Percentiles rank a stretch among this genome's conserved stretches.
phyloP scores from a whole-genome alignment of 2,113 vertebrate genomes.

The Cyphomyrus discorhynchus region DNA sequence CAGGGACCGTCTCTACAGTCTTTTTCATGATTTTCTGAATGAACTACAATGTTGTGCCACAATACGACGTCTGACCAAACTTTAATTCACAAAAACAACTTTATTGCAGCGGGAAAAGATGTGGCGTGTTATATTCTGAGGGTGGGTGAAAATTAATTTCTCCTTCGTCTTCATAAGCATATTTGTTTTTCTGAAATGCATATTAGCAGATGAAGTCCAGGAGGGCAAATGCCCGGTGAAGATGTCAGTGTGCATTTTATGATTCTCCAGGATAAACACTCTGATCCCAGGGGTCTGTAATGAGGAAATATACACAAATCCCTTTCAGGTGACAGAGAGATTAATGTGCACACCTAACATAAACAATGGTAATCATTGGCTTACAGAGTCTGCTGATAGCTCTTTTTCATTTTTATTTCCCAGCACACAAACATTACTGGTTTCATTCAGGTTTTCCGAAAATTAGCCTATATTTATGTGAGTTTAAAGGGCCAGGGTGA shows the following conservation, averaged over 20 bases:
- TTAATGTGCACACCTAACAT: not conserved
- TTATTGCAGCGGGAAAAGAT: not conserved
- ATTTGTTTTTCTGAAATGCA: not conserved
- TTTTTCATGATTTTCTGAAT: not conserved
- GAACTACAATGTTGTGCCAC: not conserved
- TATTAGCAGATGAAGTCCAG: not conserved
- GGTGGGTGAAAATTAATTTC: not conserved
- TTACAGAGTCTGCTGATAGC: not conserved
- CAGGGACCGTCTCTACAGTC: not conserved
- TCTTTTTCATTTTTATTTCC: not conserved
- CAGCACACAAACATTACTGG: not conserved
- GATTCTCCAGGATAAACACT: not conserved
- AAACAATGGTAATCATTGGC: not conserved
- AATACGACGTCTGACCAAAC: not conserved
- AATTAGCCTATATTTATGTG: not conserved
- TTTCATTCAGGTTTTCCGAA: not conserved
- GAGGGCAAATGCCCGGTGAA: not conserved
- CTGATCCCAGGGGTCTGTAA: not conserved
- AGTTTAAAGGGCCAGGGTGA: not conserved
- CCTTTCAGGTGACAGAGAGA: not conserved
- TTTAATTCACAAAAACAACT: not conserved
- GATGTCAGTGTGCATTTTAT: not conserved
- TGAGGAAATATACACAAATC: not conserved
- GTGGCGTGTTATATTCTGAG: not conserved
- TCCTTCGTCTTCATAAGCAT: not conserved